A percentile compares a stretch with the other conserved stretches of the same genome.
These are phyloP conservation scores for Proisotoma minuta DNA, from an alignment of 2,888 invertebrate species.

Conservation along the genomic window DNA sequence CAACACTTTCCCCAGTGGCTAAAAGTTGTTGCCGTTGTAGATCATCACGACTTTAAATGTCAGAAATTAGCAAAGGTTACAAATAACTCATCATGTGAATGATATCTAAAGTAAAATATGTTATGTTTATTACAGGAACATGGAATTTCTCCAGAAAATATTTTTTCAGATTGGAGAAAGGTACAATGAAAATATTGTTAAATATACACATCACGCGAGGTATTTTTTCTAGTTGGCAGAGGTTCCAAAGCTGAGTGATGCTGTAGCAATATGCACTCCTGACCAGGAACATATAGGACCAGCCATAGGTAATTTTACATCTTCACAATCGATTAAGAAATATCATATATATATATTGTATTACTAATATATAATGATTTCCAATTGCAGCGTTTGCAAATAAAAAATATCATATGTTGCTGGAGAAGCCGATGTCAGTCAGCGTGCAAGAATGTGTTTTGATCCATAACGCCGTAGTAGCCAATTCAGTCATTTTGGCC, in stretches of 20 bases:
- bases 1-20: constrained; percentile 39
- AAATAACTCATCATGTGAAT: no score
- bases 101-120: not conserved
- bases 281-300: constrained; percentile 40
- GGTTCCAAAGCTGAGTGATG: constrained; percentile 37
- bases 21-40: constrained; percentile 44
- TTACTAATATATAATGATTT: not conserved
- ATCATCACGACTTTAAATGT: constrained; percentile 40
- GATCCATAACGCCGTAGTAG: constrained; percentile 50
- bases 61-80: constrained; percentile 36
- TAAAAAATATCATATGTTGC: constrained; percentile 50
- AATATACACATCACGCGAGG: not conserved
- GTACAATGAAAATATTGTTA: constrained; percentile 18
- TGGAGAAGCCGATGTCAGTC: constrained; percentile 55
- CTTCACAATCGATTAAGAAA: not conserved
- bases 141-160: constrained; percentile 36
- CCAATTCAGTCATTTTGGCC: constrained; percentile 50
- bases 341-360: not conserved
- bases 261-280: constrained; percentile 45
- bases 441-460: constrained; percentile 51
- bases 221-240: constrained; percentile 23
- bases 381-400: constrained; percentile 9
- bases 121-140: constrained; percentile 37
- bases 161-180: constrained; percentile 34
- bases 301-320: constrained; percentile 34